Conservation (phyloP, 2,888 invertebrate species). For the Zaprionus obscuricornis region DNA sequence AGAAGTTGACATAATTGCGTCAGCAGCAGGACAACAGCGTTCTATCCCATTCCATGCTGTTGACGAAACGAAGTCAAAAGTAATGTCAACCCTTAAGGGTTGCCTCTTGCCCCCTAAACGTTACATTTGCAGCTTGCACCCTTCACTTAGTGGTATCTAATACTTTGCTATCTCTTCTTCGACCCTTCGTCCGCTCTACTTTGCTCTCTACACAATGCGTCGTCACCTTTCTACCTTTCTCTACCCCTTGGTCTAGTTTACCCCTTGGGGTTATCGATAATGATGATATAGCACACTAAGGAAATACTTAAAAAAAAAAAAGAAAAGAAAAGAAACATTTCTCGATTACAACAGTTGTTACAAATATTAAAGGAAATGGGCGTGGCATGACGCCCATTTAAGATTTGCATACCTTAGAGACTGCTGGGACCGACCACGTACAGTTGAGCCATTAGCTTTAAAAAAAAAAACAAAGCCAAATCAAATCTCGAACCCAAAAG, state of each 20-base stretch:
- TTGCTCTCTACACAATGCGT: slow-evolving; percentile 19
- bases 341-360: slow-evolving; percentile 53
- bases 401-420: slow-evolving; percentile 47
- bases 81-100: neutral
- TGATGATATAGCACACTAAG: slow-evolving; percentile 14
- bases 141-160: no score
- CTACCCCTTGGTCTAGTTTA: neutral
- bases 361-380: slow-evolving; percentile 55
- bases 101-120: slow-evolving; percentile 44
- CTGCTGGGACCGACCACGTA: slow-evolving; percentile 38
- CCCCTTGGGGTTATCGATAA: slow-evolving; percentile 35
- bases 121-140: slow-evolving; percentile 23
- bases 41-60: no score
- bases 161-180: no score
- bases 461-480: slow-evolving; percentile 19
- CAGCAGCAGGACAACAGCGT: slow-evolving; percentile 52
- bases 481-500: slow-evolving; percentile 36
- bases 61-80: slow-evolving; percentile 6
- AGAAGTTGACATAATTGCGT: slow-evolving; percentile 77
- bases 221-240: slow-evolving; percentile 23
- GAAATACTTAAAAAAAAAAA: no score
- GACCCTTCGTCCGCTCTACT: no score
- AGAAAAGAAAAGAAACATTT: slow-evolving; percentile 41
- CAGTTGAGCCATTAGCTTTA: slow-evolving; percentile 50
- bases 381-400: slow-evolving; percentile 32